Evolutionary conservation across 2,888 invertebrate genomes (phyloP).

Genomic region (Taenaris catops): DNA sequence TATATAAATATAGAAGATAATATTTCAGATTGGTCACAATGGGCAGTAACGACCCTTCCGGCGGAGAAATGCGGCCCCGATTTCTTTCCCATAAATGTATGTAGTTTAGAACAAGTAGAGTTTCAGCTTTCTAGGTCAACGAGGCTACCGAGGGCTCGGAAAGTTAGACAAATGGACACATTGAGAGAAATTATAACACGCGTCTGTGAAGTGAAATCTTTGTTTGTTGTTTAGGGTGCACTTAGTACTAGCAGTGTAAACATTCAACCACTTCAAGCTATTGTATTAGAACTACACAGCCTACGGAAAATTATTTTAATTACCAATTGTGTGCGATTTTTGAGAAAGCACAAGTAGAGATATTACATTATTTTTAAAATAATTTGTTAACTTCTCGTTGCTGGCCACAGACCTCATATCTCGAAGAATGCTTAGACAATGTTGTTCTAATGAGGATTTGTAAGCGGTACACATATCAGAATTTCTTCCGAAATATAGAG

Average conservation of each 20-base stretch:
- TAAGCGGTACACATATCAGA: no score
- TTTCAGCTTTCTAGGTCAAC: slow-evolving; percentile 32
- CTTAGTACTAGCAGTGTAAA: background rate
- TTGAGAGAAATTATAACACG: slow-evolving; percentile 21
- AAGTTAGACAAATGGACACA: slow-evolving; percentile 23
- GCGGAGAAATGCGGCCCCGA: slow-evolving; percentile 30
- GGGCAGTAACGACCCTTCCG: slow-evolving; percentile 30
- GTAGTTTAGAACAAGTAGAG: slow-evolving; percentile 28
- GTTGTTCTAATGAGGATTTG: no score
- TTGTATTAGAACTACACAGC: no score
- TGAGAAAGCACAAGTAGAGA: no score
- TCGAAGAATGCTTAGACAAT: no score
- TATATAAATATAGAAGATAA: slow-evolving; percentile 10
- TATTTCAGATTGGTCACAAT: slow-evolving; percentile 21
- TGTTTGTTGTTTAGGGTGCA: background rate
- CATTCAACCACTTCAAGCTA: background rate
- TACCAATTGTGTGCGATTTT: no score
- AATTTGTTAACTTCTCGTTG: no score
- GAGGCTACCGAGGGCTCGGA: slow-evolving; percentile 25
- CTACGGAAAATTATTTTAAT: no score
- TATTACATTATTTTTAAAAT: no score
- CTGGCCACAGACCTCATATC: no score
- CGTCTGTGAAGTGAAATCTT: slow-evolving; percentile 6
- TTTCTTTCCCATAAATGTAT: slow-evolving; percentile 35
- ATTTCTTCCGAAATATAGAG: no score